A percentile compares a stretch with the other conserved stretches of the same genome.
These are phyloP conservation scores for Channa argus DNA, from an alignment of 2,113 vertebrate genomes.

Conservation along the genomic window DNA sequence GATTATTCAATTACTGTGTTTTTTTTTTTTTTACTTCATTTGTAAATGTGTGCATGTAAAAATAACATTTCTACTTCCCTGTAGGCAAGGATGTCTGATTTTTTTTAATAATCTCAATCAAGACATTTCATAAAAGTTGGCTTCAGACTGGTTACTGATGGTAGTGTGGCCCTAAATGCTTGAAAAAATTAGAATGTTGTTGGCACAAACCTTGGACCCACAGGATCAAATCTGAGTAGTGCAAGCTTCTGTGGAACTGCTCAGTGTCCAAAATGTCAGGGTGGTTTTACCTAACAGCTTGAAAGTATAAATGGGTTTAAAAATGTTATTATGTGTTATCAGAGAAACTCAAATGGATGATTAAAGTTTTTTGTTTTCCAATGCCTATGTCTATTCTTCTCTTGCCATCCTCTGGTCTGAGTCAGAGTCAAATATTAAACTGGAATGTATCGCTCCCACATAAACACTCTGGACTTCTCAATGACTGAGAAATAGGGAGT, in stretches of 20 bases:
- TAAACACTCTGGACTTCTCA: constrained; percentile 62
- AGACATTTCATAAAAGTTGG: constrained; percentile 46
- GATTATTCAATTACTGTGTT: constrained; percentile 20
- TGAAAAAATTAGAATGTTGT: not conserved
- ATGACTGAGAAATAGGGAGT: constrained; percentile 72
- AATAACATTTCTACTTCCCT: constrained; percentile 12
- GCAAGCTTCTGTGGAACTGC: too few species aligned
- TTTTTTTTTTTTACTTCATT: not conserved
- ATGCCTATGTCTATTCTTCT: constrained; percentile 22
- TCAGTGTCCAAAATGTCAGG: too few species aligned
- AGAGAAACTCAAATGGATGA: too few species aligned
- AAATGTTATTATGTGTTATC: too few species aligned
- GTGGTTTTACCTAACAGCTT: too few species aligned
- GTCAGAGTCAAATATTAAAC: constrained; percentile 83
- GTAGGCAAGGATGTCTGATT: constrained; percentile 11
- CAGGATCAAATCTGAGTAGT: not conserved
- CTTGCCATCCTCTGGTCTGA: constrained; percentile 44
- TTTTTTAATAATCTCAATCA: constrained; percentile 14
- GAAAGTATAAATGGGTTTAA: too few species aligned
- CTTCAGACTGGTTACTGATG: constrained; percentile 9
- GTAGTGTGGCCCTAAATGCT: not conserved
- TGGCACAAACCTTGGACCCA: not conserved
- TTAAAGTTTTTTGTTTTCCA: constrained; percentile 23
- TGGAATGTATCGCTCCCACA: constrained; percentile 80
- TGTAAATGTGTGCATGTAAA: constrained; percentile 13